These are phyloP conservation scores for Zalophus californianus DNA, from an alignment of 2,797 vertebrate genomes.

Conservation along the genomic window DNA sequence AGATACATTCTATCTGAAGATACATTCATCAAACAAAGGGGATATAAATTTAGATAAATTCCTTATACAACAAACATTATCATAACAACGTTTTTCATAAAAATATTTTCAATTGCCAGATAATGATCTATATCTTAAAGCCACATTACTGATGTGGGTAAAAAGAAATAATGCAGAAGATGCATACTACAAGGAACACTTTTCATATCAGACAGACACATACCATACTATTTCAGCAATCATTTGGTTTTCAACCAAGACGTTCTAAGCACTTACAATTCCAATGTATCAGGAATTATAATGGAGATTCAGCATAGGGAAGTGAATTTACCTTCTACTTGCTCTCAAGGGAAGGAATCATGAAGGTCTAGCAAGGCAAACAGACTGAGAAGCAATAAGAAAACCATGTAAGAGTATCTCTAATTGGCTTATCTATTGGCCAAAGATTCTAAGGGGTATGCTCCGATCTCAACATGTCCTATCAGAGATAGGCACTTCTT, in stretches of 20 bases:
- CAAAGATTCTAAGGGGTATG: not conserved
- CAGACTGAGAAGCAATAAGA: not conserved
- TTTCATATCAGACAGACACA: not conserved
- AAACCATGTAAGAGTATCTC: not conserved
- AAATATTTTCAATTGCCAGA: slow-evolving; percentile 17
- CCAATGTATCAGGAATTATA: not conserved
- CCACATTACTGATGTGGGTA: not conserved
- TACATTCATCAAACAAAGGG: not conserved
- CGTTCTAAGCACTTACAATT: not conserved
- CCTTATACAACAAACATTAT: not conserved
- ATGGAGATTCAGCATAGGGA: not conserved
- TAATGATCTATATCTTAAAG: not conserved
- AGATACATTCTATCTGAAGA: not conserved
- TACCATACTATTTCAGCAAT: not conserved
- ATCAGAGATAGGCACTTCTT: not conserved
- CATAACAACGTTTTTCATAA: not conserved
- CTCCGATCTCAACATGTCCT: not conserved
- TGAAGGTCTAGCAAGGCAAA: not conserved
- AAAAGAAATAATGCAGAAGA: not conserved
- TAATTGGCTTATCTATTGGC: not conserved
- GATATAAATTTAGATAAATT: not conserved
- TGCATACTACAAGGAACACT: not conserved
- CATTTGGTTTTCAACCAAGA: not conserved
- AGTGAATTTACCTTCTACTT: slow-evolving; percentile 7
- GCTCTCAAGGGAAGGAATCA: not conserved